Percentiles rank a stretch among this genome's conserved stretches.
phyloP scores from a whole-genome alignment of 2,888 invertebrate species.

The Aleiodes alternator region DNA sequence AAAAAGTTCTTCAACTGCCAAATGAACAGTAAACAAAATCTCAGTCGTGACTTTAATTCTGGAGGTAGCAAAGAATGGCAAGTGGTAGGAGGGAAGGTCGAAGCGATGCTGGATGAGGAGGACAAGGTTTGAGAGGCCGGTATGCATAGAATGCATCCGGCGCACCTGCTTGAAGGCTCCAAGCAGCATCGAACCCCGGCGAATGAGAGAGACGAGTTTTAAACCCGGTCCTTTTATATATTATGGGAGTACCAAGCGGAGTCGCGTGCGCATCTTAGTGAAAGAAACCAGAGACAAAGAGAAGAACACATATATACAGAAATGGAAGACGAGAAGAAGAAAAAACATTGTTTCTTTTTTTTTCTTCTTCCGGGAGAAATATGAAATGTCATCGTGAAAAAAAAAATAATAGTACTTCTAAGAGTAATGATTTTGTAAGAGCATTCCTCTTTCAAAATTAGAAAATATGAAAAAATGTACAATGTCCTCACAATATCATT shows the following conservation, averaged over 20 bases:
- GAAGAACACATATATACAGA: constrained; percentile 2
- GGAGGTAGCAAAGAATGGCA: constrained; percentile 9
- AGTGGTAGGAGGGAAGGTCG: constrained; percentile 49
- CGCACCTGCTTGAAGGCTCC: constrained; percentile 57
- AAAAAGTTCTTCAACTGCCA: not conserved
- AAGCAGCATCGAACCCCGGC: constrained; percentile 38
- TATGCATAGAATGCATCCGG: constrained; percentile 58
- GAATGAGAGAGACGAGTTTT: constrained; percentile 32
- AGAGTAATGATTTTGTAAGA: not conserved
- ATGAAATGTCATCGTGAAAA: not conserved
- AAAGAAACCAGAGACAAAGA: constrained; percentile 18
- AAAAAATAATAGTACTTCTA: not conserved
- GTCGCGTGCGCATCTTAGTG: constrained; percentile 24
- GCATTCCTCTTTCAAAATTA: not conserved
- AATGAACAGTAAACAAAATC: constrained; percentile 12
- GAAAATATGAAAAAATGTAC: not conserved
- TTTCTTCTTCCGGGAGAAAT: too few species aligned
- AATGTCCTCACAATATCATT: too few species aligned
- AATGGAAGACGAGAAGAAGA: not conserved
- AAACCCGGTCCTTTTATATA: constrained; percentile 28
- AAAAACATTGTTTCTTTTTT: not conserved
- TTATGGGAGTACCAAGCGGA: constrained; percentile 12
- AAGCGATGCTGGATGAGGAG: constrained; percentile 52
- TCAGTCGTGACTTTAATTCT: constrained; percentile 8
- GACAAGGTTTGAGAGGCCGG: constrained; percentile 47